Conservation (phyloP, 2,888 invertebrate genomes). For the Myathropa florea region DNA sequence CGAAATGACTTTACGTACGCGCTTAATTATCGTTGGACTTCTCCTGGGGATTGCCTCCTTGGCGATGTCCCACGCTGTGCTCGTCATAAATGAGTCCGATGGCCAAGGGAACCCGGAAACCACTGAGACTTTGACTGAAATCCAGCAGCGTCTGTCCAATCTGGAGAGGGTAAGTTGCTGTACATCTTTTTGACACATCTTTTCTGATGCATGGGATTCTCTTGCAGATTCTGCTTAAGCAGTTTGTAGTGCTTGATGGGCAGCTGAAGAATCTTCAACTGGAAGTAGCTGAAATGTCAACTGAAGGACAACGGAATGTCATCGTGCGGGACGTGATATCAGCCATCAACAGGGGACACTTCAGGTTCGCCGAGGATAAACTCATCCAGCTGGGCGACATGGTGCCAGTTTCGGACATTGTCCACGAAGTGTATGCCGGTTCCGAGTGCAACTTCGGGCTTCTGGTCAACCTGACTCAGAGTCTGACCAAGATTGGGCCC, state of each 20-base stretch:
- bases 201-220: background rate
- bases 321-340: background rate
- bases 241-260: background rate
- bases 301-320: background rate
- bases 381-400: background rate
- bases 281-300: background rate
- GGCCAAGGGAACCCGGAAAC: background rate
- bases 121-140: background rate
- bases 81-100: background rate
- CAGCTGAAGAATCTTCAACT: background rate
- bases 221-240: background rate
- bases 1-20: background rate
- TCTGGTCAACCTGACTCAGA: background rate
- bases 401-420: background rate
- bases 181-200: background rate
- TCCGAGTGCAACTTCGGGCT: background rate
- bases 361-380: slow-evolving; percentile 23
- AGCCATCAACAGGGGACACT: background rate
- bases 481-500: background rate
- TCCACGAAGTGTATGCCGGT: slow-evolving; percentile 23
- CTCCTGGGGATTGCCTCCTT: background rate
- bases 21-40: background rate
- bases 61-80: background rate
- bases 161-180: background rate
- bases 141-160: background rate